These are phyloP conservation scores for Sebastes schlegelii DNA, from an alignment of 2,113 vertebrate genomes.

Conservation along the genomic window DNA sequence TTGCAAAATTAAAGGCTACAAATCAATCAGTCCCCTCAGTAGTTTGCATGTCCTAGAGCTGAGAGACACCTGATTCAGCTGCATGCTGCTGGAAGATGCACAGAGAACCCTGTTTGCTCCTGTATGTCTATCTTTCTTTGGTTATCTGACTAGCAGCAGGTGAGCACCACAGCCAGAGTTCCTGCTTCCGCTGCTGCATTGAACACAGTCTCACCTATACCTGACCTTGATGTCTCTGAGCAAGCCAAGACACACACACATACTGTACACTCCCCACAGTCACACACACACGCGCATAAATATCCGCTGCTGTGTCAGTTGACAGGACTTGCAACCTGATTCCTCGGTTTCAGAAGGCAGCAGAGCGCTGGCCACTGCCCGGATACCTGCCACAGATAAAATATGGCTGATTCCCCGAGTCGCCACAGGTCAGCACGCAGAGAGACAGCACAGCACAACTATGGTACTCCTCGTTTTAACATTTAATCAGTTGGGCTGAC, in stretches of 20 bases:
- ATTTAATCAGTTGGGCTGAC: neutral
- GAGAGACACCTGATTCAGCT: neutral
- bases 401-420: constrained; percentile 30
- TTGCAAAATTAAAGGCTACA: neutral
- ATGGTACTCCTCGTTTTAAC: neutral
- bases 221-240: constrained; percentile 1
- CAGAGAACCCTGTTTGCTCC: neutral
- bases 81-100: neutral
- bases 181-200: neutral
- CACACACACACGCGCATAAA: constrained; percentile 22
- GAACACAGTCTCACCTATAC: neutral
- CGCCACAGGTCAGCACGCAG: constrained; percentile 54
- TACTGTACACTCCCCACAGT: neutral
- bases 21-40: neutral
- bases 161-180: neutral
- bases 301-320: constrained; percentile 47
- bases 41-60: neutral
- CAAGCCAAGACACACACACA: constrained; percentile 10
- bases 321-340: constrained; percentile 43
- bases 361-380: neutral
- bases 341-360: constrained; percentile 36
- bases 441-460: constrained; percentile 30
- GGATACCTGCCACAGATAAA: constrained; percentile 41
- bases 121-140: neutral
- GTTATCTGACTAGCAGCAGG: constrained; percentile 10